Conservation (phyloP, 2,113 vertebrate species). For the Pungitius pungitius region DNA sequence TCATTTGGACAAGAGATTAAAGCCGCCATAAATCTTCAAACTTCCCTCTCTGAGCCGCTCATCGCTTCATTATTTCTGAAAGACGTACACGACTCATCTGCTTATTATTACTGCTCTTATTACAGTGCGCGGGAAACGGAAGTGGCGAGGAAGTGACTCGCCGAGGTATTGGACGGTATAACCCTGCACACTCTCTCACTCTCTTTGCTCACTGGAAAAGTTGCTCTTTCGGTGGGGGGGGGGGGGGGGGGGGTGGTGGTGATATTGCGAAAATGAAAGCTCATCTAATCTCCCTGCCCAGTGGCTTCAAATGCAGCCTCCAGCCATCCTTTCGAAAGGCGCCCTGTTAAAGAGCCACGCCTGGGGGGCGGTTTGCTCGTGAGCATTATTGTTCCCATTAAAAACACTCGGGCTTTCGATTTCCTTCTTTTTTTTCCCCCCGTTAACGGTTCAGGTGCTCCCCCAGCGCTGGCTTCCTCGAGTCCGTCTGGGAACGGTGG, state of each 20-base stretch:
- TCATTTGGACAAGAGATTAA: constrained; percentile 68
- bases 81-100: constrained; percentile 64
- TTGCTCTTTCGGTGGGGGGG: background rate
- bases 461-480: constrained; percentile 31
- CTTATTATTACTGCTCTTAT: constrained; percentile 72
- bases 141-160: constrained; percentile 51
- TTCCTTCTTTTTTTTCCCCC: constrained; percentile 57
- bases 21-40: constrained; percentile 67
- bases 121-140: constrained; percentile 62
- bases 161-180: constrained; percentile 55
- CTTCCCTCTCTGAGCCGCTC: constrained; percentile 49
- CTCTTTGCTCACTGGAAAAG: constrained; percentile 16
- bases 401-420: constrained; percentile 71
- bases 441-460: constrained; percentile 70
- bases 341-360: constrained; percentile 53
- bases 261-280: constrained; percentile 46
- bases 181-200: constrained; percentile 41
- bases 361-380: constrained; percentile 58
- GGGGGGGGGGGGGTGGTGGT: background rate
- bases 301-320: constrained; percentile 47
- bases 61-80: constrained; percentile 66
- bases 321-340: constrained; percentile 39
- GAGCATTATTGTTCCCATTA: constrained; percentile 73
- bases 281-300: constrained; percentile 44
- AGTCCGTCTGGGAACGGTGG: constrained; percentile 33